Percentiles rank a stretch among this genome's conserved stretches.
Evolutionary conservation across 2,113 vertebrate species (phyloP).

Genomic region (Catharus bicknelli): DNA sequence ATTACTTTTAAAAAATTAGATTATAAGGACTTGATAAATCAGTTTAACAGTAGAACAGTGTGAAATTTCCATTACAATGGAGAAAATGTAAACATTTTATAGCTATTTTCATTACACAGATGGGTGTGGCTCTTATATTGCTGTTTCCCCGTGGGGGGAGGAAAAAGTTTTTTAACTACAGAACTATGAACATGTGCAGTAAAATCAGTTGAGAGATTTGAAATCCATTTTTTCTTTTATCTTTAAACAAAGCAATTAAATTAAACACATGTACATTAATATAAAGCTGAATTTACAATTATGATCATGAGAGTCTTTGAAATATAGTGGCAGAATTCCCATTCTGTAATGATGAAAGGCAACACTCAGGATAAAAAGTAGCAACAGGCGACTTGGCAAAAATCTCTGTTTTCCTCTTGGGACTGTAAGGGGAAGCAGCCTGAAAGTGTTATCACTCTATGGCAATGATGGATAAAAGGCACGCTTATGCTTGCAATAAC

Average conservation of each 20-base stretch:
- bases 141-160: slow-evolving; percentile 41
- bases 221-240: slow-evolving; percentile 57
- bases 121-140: slow-evolving; percentile 33
- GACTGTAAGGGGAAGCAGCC: slow-evolving; percentile 1
- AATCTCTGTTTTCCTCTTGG: slow-evolving; percentile 40
- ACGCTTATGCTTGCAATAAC: background rate
- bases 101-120: slow-evolving; percentile 43
- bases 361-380: slow-evolving; percentile 45
- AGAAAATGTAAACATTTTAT: slow-evolving; percentile 58
- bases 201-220: slow-evolving; percentile 51
- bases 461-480: background rate
- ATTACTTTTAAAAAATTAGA: slow-evolving; percentile 21
- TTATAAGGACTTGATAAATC: slow-evolving; percentile 21
- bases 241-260: slow-evolving; percentile 62
- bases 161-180: slow-evolving; percentile 40
- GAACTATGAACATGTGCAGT: slow-evolving; percentile 28
- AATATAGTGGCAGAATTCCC: slow-evolving; percentile 59
- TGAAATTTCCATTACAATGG: slow-evolving; percentile 59
- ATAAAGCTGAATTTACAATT: slow-evolving; percentile 46
- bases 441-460: background rate
- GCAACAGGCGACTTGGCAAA: slow-evolving; percentile 51
- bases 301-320: slow-evolving; percentile 47
- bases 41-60: background rate
- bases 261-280: slow-evolving; percentile 61
- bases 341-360: slow-evolving; percentile 54